These are phyloP conservation scores for Ptilonorhynchus violaceus DNA, from an alignment of 2,113 vertebrate species.

Conservation along the genomic window DNA sequence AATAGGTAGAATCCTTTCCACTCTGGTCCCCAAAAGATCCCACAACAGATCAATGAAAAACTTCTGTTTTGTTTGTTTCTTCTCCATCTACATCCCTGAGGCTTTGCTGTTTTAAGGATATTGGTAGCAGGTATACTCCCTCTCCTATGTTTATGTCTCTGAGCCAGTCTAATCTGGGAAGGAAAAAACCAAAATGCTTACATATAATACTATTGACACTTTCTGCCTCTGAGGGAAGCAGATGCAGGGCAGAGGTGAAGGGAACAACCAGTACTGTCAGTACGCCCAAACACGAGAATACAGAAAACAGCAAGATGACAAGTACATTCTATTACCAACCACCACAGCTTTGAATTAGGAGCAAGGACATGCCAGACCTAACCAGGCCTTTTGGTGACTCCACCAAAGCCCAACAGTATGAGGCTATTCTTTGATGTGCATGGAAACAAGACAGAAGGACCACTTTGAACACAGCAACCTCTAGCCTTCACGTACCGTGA, in stretches of 20 bases:
- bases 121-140: not conserved
- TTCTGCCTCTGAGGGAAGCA: not conserved
- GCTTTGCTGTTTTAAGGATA: not conserved
- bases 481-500: not conserved
- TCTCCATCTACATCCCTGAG: not conserved
- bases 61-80: not conserved
- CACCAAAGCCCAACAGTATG: not conserved
- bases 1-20: not conserved
- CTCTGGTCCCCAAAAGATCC: not conserved
- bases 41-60: not conserved
- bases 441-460: not conserved
- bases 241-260: not conserved
- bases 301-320: not conserved
- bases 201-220: not conserved
- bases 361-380: not conserved
- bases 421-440: not conserved
- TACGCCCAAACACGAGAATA: not conserved
- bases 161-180: not conserved
- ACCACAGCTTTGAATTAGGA: not conserved
- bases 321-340: not conserved
- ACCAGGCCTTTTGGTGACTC: not conserved
- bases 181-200: not conserved
- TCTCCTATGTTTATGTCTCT: not conserved
- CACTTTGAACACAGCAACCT: not conserved
- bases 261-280: not conserved